phyloP scores from a whole-genome alignment of 1,140 invertebrate species.

The Pararge aegeria region DNA sequence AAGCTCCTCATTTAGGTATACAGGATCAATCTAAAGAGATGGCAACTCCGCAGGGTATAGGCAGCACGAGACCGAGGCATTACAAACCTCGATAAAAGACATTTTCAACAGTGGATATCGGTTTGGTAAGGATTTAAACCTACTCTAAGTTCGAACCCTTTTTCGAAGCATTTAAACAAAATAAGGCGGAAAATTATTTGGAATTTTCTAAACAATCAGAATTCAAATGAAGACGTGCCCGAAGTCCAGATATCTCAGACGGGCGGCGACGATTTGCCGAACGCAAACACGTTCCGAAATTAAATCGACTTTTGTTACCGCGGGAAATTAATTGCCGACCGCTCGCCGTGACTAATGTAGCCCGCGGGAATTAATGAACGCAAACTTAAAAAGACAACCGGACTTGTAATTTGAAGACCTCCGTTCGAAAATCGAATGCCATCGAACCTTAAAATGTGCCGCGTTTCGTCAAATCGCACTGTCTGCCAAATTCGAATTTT shows the following conservation, averaged over 20 bases:
- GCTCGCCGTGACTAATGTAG: conserved; percentile 17
- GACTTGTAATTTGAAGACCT: conserved; percentile 13
- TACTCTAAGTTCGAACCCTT: too few species aligned
- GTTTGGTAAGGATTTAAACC: too few species aligned
- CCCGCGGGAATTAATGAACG: conserved; percentile 19
- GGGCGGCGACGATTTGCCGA: conserved; percentile 13
- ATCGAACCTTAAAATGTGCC: conserved; percentile 3
- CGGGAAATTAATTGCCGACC: conserved; percentile 14
- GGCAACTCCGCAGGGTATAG: too few species aligned
- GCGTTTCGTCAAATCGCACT: not conserved
- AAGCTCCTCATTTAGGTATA: too few species aligned
- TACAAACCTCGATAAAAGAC: too few species aligned
- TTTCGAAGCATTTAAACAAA: too few species aligned
- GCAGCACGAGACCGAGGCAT: too few species aligned
- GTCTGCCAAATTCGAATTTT: conserved; percentile 12
- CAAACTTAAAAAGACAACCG: conserved; percentile 13
- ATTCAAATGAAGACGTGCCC: conserved; percentile 10
- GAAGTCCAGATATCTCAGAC: not conserved
- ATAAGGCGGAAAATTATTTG: not conserved
- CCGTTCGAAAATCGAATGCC: conserved; percentile 16
- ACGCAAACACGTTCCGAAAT: conserved; percentile 17
- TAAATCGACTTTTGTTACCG: conserved; percentile 15
- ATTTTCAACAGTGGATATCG: too few species aligned
- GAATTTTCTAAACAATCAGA: not conserved
- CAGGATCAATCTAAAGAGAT: too few species aligned